These are phyloP conservation scores for Drosophila picticornis DNA, from an alignment of 2,888 invertebrate genomes.

Conservation along the genomic window DNA sequence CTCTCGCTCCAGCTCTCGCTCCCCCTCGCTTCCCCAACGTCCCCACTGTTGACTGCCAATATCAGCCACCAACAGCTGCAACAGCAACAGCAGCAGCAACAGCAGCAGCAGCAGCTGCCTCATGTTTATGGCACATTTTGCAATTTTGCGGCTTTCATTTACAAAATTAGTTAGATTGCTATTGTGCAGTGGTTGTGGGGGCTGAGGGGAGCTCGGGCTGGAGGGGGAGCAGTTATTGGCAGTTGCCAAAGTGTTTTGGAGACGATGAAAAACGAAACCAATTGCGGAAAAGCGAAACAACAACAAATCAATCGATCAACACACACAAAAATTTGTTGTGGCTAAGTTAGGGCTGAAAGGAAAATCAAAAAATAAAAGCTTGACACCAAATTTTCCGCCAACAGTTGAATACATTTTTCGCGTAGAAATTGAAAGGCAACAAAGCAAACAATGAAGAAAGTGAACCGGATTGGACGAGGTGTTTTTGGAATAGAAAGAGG, in stretches of 20 bases:
- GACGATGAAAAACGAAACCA: slow-evolving; percentile 58
- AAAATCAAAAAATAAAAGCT: slow-evolving; percentile 17
- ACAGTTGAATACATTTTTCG: slow-evolving; percentile 42
- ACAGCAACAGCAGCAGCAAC: slow-evolving; percentile 25
- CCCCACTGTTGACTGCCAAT: slow-evolving; percentile 4
- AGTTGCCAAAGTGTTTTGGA: slow-evolving; percentile 51
- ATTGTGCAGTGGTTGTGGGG: slow-evolving; percentile 2
- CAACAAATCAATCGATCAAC: slow-evolving; percentile 59
- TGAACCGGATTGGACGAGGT: slow-evolving; percentile 4
- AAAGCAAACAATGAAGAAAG: slow-evolving; percentile 14
- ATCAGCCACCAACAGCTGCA: slow-evolving; percentile 14
- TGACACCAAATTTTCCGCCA: slow-evolving; percentile 29
- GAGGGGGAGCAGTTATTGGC: slow-evolving; percentile 17
- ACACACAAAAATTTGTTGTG: slow-evolving; percentile 28
- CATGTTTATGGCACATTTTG: slow-evolving; percentile 73
- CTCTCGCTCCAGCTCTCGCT: neutral
- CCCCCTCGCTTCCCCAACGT: no score
- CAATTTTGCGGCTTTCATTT: slow-evolving; percentile 75
- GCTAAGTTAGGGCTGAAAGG: slow-evolving; percentile 14
- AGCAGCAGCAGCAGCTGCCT: slow-evolving; percentile 50
- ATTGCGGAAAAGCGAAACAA: slow-evolving; percentile 51
- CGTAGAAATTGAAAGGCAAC: slow-evolving; percentile 25
- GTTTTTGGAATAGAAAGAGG: neutral
- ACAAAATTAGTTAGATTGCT: slow-evolving; percentile 68
- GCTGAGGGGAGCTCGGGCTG: neutral